Evolutionary conservation across 2,888 invertebrate species (phyloP), one percentile per base, ranked within the genome.

Genomic region (Cosmia pyralina): DNA sequence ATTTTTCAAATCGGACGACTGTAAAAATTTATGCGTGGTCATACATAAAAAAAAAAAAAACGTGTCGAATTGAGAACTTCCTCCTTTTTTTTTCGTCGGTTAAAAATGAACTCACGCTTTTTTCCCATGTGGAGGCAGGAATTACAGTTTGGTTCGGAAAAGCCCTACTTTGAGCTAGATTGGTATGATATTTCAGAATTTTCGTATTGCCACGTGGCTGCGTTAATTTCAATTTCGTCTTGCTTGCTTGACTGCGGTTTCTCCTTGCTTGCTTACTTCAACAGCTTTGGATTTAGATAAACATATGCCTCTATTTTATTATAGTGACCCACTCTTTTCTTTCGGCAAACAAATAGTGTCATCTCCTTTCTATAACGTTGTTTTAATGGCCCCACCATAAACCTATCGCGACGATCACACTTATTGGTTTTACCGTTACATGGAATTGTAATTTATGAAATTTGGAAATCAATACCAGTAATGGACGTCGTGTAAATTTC

Each of bases 361-460:
- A 17, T 8, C 41, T 41, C 46, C 4, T 46, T 34, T 17, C 34
- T 8, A 4, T 5, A 10, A 13, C 81, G 81, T 71, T 69, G 38
- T n/a, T 80, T 34, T 81, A 22, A 52, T 72, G 34, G 81, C 82
- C 77, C 69, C 48, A 76, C 17, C 50, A 66, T 60, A 68, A 78
- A 75, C 70, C 65, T 72, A 82, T 84, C 78, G 77, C 63, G 72
- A 71, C 66, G 59, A 63, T 79, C 84, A 83, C 77, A 87, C 83
- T 85, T 89, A 88, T 89, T 86, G 87, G 81, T 53, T 78, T 75
- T 80, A 86, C 88, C 90, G 88, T 87, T 88, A 89, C 76, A 69
- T 50, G 22, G 53, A 77, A 81, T 80, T 79, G 83, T 83, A 82
- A 89, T 90, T 90, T 88, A 89, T 89, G 81, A 82, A 84, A 87